Evolutionary conservation across 2,797 vertebrate genomes (phyloP), one percentile per base, ranked within the genome.

Genomic region (Etheostoma perlongum): DNA sequence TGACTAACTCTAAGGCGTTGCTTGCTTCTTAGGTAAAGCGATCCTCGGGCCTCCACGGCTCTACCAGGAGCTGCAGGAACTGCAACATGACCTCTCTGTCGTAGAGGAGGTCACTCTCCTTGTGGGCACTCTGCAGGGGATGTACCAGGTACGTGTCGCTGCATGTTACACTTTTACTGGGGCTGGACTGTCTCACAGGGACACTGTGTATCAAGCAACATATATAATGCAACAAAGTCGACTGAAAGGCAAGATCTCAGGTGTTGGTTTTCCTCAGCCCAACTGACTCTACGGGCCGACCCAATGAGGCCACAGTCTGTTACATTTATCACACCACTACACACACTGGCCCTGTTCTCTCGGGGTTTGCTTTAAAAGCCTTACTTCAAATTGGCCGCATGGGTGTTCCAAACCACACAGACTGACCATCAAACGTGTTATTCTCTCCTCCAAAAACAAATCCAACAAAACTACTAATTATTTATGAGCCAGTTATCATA

Each of bases 31-130:
- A 96, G 95, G 95, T 74, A 98, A 97, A 91, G 95, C 96, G 10
- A 95, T 96, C 74, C 90, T 99, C 87, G 98, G 98, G 2, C 98
- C 98, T 0, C 97, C 97, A 0, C 95, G 97, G n/a, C 97, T 99
- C 47, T 99, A 97, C 94, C 97, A 98, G 91, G 97, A 99, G 87
- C 96, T 99, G 23, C 97, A 98, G 93, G 97, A 98, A 63, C 93
- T 99, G 21, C 97, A 98, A 71, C 97, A 98, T 52, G 98, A 99
- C 90, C 94, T 99, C 76, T 96, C 95, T 0, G 97, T 99, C 51
- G 97, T 99, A 78, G 97, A 98, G 77, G 97, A 99, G 88, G 98
- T 99, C 81, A 98, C 97, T 0, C 94, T 96, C 8, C 96, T 99
- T 0, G 94, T 99, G 89, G 97, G 97, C 76, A 98, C 97, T 0